Evolutionary conservation across 2,797 vertebrate genomes (phyloP).

Genomic region (Rachycentron canadum): DNA sequence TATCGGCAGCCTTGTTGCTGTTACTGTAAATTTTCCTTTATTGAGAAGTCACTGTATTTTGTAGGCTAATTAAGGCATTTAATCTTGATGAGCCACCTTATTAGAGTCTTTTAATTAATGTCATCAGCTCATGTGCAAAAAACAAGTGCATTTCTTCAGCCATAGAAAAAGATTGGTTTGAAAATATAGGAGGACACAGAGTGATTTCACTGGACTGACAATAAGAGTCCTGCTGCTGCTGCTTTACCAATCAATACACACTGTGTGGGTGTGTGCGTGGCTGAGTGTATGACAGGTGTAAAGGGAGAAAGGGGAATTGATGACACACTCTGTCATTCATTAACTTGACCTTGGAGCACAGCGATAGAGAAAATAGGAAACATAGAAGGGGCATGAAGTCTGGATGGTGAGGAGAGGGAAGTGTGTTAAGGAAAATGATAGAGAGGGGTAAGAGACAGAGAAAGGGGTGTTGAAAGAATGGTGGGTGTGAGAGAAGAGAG

Average conservation of each 20-base stretch:
- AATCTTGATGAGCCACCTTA: neutral
- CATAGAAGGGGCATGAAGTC: slow-evolving; percentile 8
- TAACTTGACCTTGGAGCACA: slow-evolving; percentile 58
- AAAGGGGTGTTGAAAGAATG: neutral
- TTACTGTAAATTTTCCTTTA: no score
- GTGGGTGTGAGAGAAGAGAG: slow-evolving; percentile 1
- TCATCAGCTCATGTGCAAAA: neutral
- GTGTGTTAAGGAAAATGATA: slow-evolving; percentile 12
- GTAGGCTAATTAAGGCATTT: neutral
- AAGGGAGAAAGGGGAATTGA: slow-evolving; percentile 57
- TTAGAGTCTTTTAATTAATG: neutral
- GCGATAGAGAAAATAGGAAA: slow-evolving; percentile 34
- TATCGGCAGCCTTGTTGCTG: no score
- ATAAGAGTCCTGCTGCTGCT: slow-evolving; percentile 8
- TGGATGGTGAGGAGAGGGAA: neutral
- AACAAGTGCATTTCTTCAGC: neutral
- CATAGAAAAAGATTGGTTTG: neutral
- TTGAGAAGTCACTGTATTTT: no score
- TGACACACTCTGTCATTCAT: slow-evolving; percentile 68
- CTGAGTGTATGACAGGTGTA: slow-evolving; percentile 38
- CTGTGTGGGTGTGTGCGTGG: slow-evolving; percentile 8
- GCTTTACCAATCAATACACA: slow-evolving; percentile 40
- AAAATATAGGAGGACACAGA: no score
- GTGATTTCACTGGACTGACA: slow-evolving; percentile 6
- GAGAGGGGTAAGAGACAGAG: neutral